Percentiles rank a stretch among this genome's conserved stretches.
These are phyloP conservation scores for Picathartes gymnocephalus DNA, from an alignment of 2,113 vertebrate genomes.

Conservation along the genomic window DNA sequence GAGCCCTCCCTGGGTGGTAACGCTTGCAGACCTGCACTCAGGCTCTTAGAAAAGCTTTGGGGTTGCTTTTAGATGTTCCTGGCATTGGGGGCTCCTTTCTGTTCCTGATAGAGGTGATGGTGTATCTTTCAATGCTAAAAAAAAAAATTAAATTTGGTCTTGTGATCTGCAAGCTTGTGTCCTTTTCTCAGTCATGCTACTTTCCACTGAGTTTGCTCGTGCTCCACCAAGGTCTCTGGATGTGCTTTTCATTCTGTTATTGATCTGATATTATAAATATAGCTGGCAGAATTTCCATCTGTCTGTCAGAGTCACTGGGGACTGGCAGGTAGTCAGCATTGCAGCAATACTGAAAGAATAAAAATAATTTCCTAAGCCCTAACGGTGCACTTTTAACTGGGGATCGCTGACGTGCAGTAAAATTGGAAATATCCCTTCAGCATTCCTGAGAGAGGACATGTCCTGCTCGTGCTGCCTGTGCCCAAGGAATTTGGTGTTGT, in stretches of 20 bases:
- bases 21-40: neutral
- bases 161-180: neutral
- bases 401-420: neutral
- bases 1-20: neutral
- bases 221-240: neutral
- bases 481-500: neutral
- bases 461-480: neutral
- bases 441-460: fast-evolving
- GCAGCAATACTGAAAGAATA: neutral
- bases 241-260: constrained; percentile 14
- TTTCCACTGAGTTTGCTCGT: neutral
- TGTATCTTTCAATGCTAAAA: neutral
- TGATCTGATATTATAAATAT: constrained; percentile 30
- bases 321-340: neutral
- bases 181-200: neutral
- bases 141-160: neutral
- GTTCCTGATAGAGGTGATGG: neutral
- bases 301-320: neutral
- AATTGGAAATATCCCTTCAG: neutral
- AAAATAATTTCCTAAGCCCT: neutral
- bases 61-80: neutral
- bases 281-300: neutral
- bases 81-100: neutral
- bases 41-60: neutral
- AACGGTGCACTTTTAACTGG: neutral